Base-by-base conservation (phyloP, 2,888 invertebrate genomes). In the Tuta absoluta region DNA sequence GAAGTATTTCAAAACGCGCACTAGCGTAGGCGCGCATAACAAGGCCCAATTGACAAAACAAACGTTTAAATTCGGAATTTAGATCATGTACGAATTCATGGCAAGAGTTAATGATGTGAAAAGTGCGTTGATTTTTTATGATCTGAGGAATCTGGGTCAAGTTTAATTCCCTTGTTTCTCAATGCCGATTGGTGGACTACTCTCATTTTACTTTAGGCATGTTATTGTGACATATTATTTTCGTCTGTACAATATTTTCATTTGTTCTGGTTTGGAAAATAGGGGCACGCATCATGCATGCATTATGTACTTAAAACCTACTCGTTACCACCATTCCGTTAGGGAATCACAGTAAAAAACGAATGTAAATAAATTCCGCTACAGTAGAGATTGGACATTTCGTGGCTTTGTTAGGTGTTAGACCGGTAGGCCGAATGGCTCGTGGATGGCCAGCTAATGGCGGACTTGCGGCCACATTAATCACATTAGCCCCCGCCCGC, bases 381-480 rank as follows among this genome's bases (percentile, higher is more conserved):
- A 1, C 4, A 56, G 28, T 56, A 33, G 56, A 33, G 33, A n/a
- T 53, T 53, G 24, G 53, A 53, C 51, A 56, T 11, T 33, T 56
- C n/a, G 56, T 33, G 28, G 53, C 21, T 53, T 53, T 12, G 53
- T 19, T 53, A 53, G 53, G 56, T 24, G 24, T 56, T 56, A 56
- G 56, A 28, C 56, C n/a, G 33, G 56, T 53, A 56, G 56, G 56
- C 56, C 56, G 56, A 28, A 56, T 56, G 33, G 56, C 33, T n/a
- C 28, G 56, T 56, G 33, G 64, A 71, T 74, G 79, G 82, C 67
- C 77, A 74, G 79, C 76, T 85, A 87, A 86, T 86, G 85, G 82
- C 81, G 79, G 77, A 75, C 84, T 86, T 84, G 89, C 74, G 89
- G 91, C 74, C 75, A 80, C 77, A 83, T 84, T 90, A 91, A 91